Evolutionary conservation across 2,113 vertebrate genomes (phyloP).

Genomic region (Mellivora capensis): DNA sequence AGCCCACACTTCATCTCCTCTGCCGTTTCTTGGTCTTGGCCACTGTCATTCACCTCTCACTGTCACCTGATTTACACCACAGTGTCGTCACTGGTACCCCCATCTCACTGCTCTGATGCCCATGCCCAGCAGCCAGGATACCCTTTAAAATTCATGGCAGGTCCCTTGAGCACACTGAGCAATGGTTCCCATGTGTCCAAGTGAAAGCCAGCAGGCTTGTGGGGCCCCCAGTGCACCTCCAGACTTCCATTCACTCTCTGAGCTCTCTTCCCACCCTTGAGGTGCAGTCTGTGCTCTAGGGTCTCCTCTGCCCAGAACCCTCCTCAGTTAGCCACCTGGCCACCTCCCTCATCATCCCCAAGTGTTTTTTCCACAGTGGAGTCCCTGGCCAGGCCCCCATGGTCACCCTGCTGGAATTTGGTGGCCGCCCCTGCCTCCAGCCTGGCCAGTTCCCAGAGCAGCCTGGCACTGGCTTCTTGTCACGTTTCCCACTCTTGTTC

Average conservation of each 20-base stretch:
- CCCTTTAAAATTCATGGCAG: accelerated
- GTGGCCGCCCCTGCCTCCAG: neutral
- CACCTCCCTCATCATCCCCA: neutral
- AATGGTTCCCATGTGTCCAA: accelerated
- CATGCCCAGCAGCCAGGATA: accelerated
- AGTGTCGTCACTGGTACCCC: accelerated
- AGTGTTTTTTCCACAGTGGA: accelerated
- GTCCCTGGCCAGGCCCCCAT: neutral
- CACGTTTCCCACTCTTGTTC: neutral
- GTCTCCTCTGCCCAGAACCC: neutral
- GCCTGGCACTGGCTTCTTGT: neutral
- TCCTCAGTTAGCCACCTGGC: too few relatives aligned
- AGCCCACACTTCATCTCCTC: neutral
- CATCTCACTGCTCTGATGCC: accelerated
- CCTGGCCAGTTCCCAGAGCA: neutral
- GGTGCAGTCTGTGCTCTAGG: neutral
- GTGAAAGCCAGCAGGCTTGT: neutral
- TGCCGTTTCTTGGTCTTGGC: accelerated
- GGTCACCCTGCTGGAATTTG: neutral
- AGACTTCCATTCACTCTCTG: accelerated
- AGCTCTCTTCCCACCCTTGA: accelerated
- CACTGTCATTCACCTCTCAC: neutral
- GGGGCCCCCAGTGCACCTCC: accelerated
- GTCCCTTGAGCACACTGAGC: accelerated
- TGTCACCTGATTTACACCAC: neutral